phyloP scores from a whole-genome alignment of 2,113 vertebrate species.

The Xiphophorus maculatus region DNA sequence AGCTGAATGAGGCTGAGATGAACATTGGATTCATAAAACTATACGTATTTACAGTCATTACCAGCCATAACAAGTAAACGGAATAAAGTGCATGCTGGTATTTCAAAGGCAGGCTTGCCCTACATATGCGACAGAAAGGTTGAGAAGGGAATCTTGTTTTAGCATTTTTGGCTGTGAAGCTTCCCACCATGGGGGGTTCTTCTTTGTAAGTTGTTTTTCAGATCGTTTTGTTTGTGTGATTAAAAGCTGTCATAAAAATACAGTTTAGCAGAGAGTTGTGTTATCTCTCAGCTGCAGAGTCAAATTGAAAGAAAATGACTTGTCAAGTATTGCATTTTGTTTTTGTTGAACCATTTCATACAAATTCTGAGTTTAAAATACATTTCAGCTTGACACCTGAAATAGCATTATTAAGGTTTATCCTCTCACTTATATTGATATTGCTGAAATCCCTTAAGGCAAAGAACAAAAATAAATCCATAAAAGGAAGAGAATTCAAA shows the following conservation, averaged over 20 bases:
- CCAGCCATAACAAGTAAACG: background rate
- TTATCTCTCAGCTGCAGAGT: constrained; percentile 51
- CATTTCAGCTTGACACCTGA: constrained; percentile 25
- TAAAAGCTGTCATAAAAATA: constrained; percentile 41
- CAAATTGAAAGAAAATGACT: constrained; percentile 48
- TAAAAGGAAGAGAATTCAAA: background rate
- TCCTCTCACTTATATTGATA: constrained; percentile 23
- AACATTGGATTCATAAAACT: constrained; percentile 4
- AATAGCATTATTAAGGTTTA: constrained; percentile 18
- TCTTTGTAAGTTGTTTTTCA: background rate
- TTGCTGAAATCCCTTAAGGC: constrained; percentile 2
- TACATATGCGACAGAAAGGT: constrained; percentile 2
- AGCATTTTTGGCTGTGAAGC: background rate
- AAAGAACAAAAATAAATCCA: constrained; percentile 3
- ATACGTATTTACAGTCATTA: background rate
- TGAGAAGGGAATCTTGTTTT: constrained; percentile 8
- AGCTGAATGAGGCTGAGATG: constrained; percentile 1
- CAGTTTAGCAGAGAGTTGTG: constrained; percentile 32
- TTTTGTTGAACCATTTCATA: constrained; percentile 14
- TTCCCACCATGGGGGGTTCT: constrained; percentile 18
- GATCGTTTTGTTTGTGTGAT: constrained; percentile 30
- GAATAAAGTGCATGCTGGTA: background rate
- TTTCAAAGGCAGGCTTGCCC: constrained; percentile 8
- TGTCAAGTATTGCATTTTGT: constrained; percentile 20
- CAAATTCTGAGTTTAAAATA: constrained; percentile 18